Conservation (phyloP, 2,797 vertebrate species). For the Hapalemur alaotrensis region DNA sequence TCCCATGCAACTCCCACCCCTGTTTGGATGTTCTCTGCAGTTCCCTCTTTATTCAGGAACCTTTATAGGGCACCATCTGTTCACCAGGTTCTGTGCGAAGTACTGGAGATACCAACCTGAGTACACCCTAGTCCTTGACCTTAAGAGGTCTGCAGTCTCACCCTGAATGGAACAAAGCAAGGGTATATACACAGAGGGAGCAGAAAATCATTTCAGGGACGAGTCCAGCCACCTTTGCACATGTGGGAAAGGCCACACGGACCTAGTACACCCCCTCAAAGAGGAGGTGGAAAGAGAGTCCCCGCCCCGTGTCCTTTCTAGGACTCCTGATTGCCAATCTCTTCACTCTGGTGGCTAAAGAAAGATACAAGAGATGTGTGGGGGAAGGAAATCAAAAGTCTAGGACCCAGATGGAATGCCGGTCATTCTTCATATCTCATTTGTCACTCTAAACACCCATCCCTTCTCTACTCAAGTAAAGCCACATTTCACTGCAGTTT, state of each 20-base stretch:
- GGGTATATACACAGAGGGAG: neutral
- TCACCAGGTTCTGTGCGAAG: neutral
- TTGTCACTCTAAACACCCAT: neutral
- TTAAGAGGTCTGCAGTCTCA: neutral
- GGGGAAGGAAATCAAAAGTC: neutral
- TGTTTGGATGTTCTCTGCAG: neutral
- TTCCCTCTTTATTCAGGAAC: neutral
- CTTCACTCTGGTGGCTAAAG: neutral
- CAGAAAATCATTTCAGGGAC: neutral
- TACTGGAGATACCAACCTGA: neutral
- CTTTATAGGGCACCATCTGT: neutral
- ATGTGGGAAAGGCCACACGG: fast-evolving
- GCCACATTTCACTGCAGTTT: neutral
- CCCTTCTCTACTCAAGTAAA: neutral
- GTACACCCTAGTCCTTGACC: neutral
- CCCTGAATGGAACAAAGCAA: neutral
- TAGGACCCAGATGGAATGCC: neutral
- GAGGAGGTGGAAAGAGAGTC: neutral
- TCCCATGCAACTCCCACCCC: neutral
- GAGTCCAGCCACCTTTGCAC: neutral
- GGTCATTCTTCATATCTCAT: neutral
- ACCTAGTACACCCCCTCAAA: neutral
- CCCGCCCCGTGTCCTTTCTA: fast-evolving
- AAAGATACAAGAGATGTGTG: neutral
- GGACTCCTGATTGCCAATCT: neutral